Evolutionary conservation across 2,888 invertebrate species (phyloP).

Genomic region (Cremastinae sp.): DNA sequence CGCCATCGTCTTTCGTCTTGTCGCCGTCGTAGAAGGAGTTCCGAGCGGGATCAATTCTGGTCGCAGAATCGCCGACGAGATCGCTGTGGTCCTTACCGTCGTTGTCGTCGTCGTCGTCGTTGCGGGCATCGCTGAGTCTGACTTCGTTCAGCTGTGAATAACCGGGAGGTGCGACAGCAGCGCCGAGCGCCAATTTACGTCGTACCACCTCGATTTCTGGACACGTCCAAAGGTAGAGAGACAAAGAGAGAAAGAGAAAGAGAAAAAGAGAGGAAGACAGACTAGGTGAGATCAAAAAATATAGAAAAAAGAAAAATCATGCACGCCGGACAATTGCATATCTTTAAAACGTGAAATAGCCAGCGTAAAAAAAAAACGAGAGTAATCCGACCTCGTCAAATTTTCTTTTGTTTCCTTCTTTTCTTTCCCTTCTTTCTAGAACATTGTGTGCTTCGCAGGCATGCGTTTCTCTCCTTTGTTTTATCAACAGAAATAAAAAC

Average conservation of each 20-base stretch:
- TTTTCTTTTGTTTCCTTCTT: too few species aligned
- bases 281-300: neutral
- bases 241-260: slow-evolving; percentile 1
- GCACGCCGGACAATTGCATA: too few species aligned
- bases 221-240: slow-evolving; percentile 6
- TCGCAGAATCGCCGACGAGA: slow-evolving; percentile 60
- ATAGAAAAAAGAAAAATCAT: neutral
- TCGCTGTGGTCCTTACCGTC: slow-evolving; percentile 75
- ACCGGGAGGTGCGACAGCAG: slow-evolving; percentile 60
- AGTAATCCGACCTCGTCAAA: too few species aligned
- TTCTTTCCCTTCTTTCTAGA: too few species aligned
- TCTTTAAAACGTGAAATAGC: too few species aligned
- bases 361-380: too few species aligned
- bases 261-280: too few species aligned
- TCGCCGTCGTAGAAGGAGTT: slow-evolving; percentile 56
- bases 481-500: neutral
- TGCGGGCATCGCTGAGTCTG: slow-evolving; percentile 23
- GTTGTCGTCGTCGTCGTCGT: slow-evolving; percentile 67
- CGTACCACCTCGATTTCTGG: slow-evolving; percentile 53
- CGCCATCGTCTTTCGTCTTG: slow-evolving; percentile 64
- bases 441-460: too few species aligned
- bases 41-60: slow-evolving; percentile 47
- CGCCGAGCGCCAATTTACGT: slow-evolving; percentile 57
- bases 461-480: too few species aligned
- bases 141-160: slow-evolving; percentile 68